Evolutionary conservation across 2,888 invertebrate species (phyloP), one percentile per base, ranked within the genome.

Genomic region (Leptinotarsa rubiginosa): DNA sequence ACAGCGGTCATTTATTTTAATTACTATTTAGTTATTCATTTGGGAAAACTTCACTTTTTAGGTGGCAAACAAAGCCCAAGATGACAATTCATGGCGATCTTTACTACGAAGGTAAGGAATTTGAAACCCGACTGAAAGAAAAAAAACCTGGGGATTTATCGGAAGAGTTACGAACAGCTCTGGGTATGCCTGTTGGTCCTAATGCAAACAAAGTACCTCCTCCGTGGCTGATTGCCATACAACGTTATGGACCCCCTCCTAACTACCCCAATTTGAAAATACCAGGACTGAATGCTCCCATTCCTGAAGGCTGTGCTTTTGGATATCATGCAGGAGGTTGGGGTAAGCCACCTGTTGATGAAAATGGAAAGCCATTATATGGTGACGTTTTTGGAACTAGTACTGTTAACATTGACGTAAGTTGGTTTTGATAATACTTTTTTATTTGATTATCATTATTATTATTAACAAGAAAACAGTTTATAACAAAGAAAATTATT

Each of bases 321-420:
- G 99, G 99, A 20, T 99, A 99, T 88, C 99, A 99, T 89, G 98
- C 99, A 0, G 99, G 98, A 54, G 99, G 99, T 41, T 99, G 99
- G 99, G 99, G 99, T 75, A 99, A 99, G 87, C 99, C 99, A 15
- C 99, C 99, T 0, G 99, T 99, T 0, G 99, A 99, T 88, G 99
- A 99, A 88, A 94, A 94, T 77, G 99, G 99, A 52, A 95, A 97
- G 87, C 99, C 99, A 0, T 89, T 99, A 1, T 99, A 99, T 86
- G 99, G 99, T 2, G 99, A 99, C 88, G 99, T 99, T 3, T 99
- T 99, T 86, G 99, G 99, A 5, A 94, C 96, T 16, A 93, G 92
- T 77, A 90, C 91, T 64, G 91, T 90, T 47, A 93, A 94, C 2
- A 91, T 92, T 54, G 95, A 95, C 87, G 93, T 93, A 82, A 91